Evolutionary conservation across 2,797 vertebrate genomes (phyloP).

Genomic region (Scomberomorus guttatus): DNA sequence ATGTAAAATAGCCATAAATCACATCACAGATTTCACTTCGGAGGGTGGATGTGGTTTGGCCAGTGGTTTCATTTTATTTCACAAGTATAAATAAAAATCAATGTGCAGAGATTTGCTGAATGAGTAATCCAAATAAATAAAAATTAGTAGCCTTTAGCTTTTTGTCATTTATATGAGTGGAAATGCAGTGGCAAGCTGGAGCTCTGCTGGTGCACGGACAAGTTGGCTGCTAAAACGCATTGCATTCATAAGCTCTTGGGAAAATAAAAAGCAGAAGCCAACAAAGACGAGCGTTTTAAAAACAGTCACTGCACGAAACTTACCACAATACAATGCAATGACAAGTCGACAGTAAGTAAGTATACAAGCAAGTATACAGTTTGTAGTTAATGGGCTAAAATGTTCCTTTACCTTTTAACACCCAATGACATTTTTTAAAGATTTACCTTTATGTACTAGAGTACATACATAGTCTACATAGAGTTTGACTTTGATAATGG

Average conservation of each 20-base stretch:
- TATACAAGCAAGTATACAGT: too few species aligned
- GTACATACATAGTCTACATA: too few species aligned
- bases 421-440: too few species aligned
- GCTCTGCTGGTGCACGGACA: slow-evolving; percentile 36
- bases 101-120: slow-evolving; percentile 4
- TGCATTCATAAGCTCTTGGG: slow-evolving; percentile 14
- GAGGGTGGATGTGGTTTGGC: slow-evolving; percentile 34
- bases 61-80: slow-evolving; percentile 26
- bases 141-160: slow-evolving; percentile 4
- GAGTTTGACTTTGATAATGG: too few species aligned
- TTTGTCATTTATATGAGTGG: slow-evolving; percentile 10
- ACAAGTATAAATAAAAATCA: slow-evolving; percentile 28
- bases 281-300: background rate
- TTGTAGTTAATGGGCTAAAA: background rate
- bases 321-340: background rate
- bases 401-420: too few species aligned
- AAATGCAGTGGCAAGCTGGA: slow-evolving; percentile 4
- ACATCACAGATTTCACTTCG: slow-evolving; percentile 3
- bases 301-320: background rate
- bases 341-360: background rate
- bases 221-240: slow-evolving; percentile 19
- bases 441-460: too few species aligned
- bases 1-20: slow-evolving; percentile 34
- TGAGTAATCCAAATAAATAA: slow-evolving; percentile 33
- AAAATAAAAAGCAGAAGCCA: slow-evolving; percentile 25